Base-by-base conservation (phyloP, 2,113 vertebrate species). In the Takifugu flavidus region DNA sequence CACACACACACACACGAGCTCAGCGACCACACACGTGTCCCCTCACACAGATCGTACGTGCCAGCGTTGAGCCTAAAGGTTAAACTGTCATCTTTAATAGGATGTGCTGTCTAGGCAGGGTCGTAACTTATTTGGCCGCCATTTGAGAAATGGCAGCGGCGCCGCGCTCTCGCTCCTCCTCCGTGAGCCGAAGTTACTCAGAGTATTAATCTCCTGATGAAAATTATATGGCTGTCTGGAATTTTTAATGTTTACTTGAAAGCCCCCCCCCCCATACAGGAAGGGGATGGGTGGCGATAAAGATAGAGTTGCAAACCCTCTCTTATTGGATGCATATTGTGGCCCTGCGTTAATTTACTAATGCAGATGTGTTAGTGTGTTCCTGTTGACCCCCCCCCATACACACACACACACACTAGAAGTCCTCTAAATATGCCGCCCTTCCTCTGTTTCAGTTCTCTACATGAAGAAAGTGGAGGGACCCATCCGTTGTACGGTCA, bases 401-500 rank as follows among this genome's bases (percentile, higher is more conserved):
- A 20, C 20, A 20, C 20, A 20, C 20, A 20, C 20, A 20, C 20
- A 20, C 20, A 20, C 20, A 4, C 12, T 26, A 1, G 34, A 6
- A n/a, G 5, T 2, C 45, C 14, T 47, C 4, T 47, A 15, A 15
- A 15, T 47, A 5, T 7, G 45, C 25, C 4, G 4, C 14, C 27
- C 13, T 13, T 29, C 15, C 2, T 28, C 25, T 47, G 13, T 26
- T 47, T 60, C 31, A 99, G 97, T 90, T 96, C 94, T 34, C 92
- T 95, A 88, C 96, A 96, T 58, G 97, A 99, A 90, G 97, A 99
- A 83, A 91, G 91, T 51, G 95, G 94, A 75, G 94, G 94, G 65
- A 95, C 94, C 76, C 97, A 99, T 89, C 95, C 96, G 63, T 94
- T 98, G 79, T 99, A 98, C 58, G 97, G 97, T 78, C 96, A 99